phyloP scores from a whole-genome alignment of 2,113 vertebrate genomes.

The Chitala chitala region DNA sequence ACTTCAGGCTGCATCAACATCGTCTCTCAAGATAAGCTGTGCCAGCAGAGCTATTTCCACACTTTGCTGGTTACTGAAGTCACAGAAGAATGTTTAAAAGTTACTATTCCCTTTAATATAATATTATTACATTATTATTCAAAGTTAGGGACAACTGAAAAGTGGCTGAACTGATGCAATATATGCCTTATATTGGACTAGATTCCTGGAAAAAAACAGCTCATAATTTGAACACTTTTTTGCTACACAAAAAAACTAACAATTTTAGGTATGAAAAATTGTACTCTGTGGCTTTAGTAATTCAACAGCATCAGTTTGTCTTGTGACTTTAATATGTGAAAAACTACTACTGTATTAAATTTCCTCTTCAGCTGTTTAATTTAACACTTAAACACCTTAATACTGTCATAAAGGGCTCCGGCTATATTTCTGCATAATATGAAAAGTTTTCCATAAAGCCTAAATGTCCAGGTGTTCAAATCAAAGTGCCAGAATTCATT shows the following conservation, averaged over 20 bases:
- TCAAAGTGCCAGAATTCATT: not conserved
- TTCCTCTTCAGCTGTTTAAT: not conserved
- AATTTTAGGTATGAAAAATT: not conserved
- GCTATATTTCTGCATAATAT: not conserved
- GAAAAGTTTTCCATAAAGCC: not conserved
- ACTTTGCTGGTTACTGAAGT: too few relatives aligned
- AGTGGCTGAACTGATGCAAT: not conserved
- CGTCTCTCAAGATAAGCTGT: too few relatives aligned
- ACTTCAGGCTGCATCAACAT: too few relatives aligned
- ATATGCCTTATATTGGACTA: not conserved
- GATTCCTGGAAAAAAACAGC: not conserved
- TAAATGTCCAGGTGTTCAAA: not conserved
- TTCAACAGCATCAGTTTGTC: not conserved
- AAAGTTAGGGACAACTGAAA: not conserved
- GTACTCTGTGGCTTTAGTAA: not conserved
- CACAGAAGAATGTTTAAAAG: not conserved
- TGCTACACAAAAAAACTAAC: not conserved
- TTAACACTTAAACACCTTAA: not conserved
- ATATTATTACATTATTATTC: not conserved
- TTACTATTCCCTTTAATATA: conserved; percentile 1
- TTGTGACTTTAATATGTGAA: not conserved
- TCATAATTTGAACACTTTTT: not conserved
- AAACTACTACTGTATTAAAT: not conserved
- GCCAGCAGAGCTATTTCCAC: too few relatives aligned
- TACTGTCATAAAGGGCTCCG: not conserved